Base-by-base conservation (phyloP, 2,888 invertebrate genomes). In the Mythimna albipuncta region DNA sequence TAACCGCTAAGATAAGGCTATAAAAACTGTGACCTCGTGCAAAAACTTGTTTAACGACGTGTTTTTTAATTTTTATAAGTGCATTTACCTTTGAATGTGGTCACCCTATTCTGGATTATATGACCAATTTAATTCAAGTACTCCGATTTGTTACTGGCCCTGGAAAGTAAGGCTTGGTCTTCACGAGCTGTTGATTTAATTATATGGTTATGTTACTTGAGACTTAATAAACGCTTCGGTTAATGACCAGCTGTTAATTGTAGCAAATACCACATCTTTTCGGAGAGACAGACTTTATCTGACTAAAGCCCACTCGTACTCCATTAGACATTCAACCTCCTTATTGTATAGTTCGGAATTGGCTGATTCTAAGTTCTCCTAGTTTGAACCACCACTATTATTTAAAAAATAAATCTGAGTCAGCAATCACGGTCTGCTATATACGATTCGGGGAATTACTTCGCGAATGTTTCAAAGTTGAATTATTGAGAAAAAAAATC, bases 21-120 rank as follows among this genome's bases (percentile, higher is more conserved):
- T 91, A 91, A 91, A 86, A 89, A 85, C 85, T 77, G 85, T 86
- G 89, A 90, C 89, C 89, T 89, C 88, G 87, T 72, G 81, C 79
- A 85, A 85, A 87, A 90, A 88, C 89, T 83, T 84, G 88, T 89
- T 88, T 86, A 75, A 87, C 81, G 82, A 79, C 66, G 72, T 79
- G 71, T 77, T 78, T 76, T 83, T 81, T 69, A 73, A 77, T 80
- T 84, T 79, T 83, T 83, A 82, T 76, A 76, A 76, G 85, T 69
- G 79, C 74, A 74, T 85, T 84, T 84, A 79, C 83, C 72, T 85
- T 72, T 82, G 57, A 64, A 72, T 73, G 44, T 81, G 75, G 76
- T 81, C 66, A 69, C 78, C 73, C 82, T 83, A 86, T 87, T 85
- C 79, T 86, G 77, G 74, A 77, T 82, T 88, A 84, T 77, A 80